Percentiles rank a stretch among this genome's conserved stretches.
phyloP scores from a whole-genome alignment of 1,140 invertebrate species.

The Neodiprion fabricii region DNA sequence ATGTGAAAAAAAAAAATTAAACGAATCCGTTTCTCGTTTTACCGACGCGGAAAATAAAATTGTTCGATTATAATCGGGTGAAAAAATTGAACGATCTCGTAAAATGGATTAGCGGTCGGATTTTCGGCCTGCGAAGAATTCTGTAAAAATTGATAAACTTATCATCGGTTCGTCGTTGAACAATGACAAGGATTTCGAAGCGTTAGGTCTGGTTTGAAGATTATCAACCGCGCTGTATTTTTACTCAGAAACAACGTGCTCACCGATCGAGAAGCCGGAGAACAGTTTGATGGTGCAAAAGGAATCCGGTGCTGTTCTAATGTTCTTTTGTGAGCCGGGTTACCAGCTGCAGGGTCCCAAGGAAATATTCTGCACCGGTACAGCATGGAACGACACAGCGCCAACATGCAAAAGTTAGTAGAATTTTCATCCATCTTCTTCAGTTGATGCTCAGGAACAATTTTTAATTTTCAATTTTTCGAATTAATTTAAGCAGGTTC shows the following conservation, averaged over 20 bases:
- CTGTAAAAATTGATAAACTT: too few species aligned
- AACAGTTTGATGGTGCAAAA: constrained; percentile 62
- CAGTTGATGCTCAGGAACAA: too few species aligned
- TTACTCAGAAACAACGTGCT: constrained; percentile 52
- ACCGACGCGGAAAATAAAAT: too few species aligned
- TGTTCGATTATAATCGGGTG: too few species aligned
- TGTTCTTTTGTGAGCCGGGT: constrained; percentile 70
- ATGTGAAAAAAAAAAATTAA: too few species aligned
- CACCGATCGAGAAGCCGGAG: constrained; percentile 38
- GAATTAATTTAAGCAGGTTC: too few species aligned
- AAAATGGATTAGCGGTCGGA: too few species aligned
- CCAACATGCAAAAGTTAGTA: constrained; percentile 68
- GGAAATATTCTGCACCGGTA: constrained; percentile 70
- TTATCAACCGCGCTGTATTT: background rate
- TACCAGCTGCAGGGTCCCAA: constrained; percentile 64
- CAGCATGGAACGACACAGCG: constrained; percentile 66
- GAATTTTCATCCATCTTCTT: background rate
- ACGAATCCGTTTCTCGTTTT: too few species aligned
- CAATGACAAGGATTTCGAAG: too few species aligned
- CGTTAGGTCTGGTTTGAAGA: background rate
- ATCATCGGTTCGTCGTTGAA: too few species aligned
- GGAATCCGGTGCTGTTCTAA: constrained; percentile 64
- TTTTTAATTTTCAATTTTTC: background rate
- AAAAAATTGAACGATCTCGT: too few species aligned
- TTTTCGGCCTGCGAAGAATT: too few species aligned